Evolutionary conservation across 2,113 vertebrate genomes (phyloP), one percentile per base, ranked within the genome.

Genomic region (Corvus hawaiiensis): DNA sequence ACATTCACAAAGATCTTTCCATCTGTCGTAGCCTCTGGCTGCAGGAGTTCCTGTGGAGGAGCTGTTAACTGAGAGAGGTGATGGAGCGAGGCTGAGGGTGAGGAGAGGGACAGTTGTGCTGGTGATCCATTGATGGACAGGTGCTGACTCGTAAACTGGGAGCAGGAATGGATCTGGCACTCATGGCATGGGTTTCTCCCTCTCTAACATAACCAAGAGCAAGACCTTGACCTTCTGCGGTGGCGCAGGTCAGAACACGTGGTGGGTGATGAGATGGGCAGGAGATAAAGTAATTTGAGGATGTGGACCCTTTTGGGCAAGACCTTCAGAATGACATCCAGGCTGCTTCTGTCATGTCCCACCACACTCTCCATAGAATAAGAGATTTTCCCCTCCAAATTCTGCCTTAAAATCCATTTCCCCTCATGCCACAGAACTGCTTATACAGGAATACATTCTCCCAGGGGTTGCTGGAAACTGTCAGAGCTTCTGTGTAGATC

Each of bases 101-200:
- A 1, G 3, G 46, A 68, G 33, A n/a, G 16, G n/a, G 74, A 8
- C 5, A 17, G 41, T 1, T 35, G 32, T 75, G 67, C 55, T 68
- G 55, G 20, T 43, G 51, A 13, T 26, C 61, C 41, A 11, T 0
- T 8, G 41, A 9, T 2, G 32, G 66, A 19, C 46, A 66, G 32
- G 18, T 33, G 49, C 12, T 16, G 4, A 2, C 10, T 28, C 35
- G 2, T 1, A 16, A 32, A 55, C 13, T 0, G 2, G 58, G 56
- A 27, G 10, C 0, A 59, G 52, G 21, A 82, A 54, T 10, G 7
- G 23, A 3, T 10, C 71, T 48, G 62, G 4, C 3, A 22, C 3
- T 9, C 21, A 1, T 16, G 30, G 2, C 20, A 7, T 2, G 33
- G 62, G 7, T 4, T 84, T 39, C 20, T 75, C 10, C 48, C 63